These are phyloP conservation scores for Tragelaphus buxtoni DNA, from an alignment of 2,113 vertebrate species.

Conservation along the genomic window DNA sequence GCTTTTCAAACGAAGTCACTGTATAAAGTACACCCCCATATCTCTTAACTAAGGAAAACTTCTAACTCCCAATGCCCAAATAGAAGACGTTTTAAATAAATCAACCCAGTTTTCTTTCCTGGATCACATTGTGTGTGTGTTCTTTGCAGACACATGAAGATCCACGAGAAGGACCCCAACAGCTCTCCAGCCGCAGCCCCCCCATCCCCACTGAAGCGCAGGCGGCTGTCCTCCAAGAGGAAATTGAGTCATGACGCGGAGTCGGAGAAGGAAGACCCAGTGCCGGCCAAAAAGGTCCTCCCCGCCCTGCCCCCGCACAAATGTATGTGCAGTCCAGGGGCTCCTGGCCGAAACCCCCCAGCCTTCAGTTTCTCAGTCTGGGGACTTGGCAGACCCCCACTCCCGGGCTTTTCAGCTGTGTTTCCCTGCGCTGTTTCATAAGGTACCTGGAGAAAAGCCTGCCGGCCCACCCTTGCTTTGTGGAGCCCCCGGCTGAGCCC, in stretches of 20 bases:
- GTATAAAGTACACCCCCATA: not conserved
- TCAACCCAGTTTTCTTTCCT: not conserved
- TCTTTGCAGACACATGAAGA: conserved; percentile 95
- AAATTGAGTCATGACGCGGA: conserved; percentile 87
- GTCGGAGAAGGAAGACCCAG: conserved; percentile 84
- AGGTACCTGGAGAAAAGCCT: not conserved
- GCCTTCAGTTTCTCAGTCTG: not conserved
- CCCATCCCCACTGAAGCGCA: conserved; percentile 89
- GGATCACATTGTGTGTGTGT: not conserved
- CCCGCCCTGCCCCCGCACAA: accelerated
- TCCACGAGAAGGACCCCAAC: conserved; percentile 94
- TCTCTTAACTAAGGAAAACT: not conserved
- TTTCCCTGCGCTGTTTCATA: not conserved
- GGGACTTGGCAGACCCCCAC: not conserved
- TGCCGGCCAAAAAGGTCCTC: conserved; percentile 90
- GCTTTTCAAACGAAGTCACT: not conserved
- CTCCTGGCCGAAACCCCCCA: not conserved
- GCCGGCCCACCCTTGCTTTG: not conserved
- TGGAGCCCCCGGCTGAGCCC: not conserved
- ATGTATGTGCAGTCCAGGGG: not conserved
- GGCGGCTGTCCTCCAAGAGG: conserved; percentile 89
- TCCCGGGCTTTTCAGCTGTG: not conserved
- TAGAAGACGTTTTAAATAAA: not conserved
- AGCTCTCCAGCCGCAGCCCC: conserved; percentile 83
- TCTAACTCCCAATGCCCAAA: not conserved